These are phyloP conservation scores for Zhengitettix transpicula DNA, from an alignment of 2,888 invertebrate genomes.

Conservation along the genomic window DNA sequence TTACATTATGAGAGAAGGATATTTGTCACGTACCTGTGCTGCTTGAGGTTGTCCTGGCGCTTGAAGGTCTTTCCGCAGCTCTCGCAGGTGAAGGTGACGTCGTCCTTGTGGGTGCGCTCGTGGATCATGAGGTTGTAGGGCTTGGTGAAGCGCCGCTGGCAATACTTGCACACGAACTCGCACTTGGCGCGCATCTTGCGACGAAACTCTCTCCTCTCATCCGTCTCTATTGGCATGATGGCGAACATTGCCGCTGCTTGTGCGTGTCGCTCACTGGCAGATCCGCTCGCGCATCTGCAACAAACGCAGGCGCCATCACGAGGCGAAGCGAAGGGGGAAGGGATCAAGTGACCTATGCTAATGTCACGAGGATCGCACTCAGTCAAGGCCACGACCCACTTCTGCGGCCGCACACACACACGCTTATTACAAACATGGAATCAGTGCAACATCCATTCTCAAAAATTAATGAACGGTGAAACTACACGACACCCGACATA, in stretches of 20 bases:
- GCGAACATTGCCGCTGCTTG: constrained; percentile 58
- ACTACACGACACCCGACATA: too few relatives aligned
- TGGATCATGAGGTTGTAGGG: constrained; percentile 97
- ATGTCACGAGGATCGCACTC: too few relatives aligned
- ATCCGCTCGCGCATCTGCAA: not conserved
- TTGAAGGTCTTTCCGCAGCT: constrained; percentile 96
- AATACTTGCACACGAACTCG: constrained; percentile 97
- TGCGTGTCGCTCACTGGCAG: not conserved
- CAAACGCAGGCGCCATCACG: not conserved
- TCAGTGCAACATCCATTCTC: too few relatives aligned
- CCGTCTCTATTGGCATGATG: constrained; percentile 78
- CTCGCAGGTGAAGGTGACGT: constrained; percentile 92
- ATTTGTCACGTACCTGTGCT: constrained; percentile 68
- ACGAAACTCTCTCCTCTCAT: constrained; percentile 73
- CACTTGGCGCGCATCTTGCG: constrained; percentile 85
- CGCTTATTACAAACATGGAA: too few relatives aligned
- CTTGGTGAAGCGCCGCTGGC: constrained; percentile 94
- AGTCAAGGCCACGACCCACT: too few relatives aligned
- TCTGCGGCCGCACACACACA: too few relatives aligned
- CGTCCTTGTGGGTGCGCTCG: constrained; percentile 95
- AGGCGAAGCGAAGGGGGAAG: too few relatives aligned
- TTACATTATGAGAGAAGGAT: too few relatives aligned
- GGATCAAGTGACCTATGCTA: too few relatives aligned
- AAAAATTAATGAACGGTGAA: too few relatives aligned
- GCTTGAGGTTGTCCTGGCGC: constrained; percentile 88